These are phyloP conservation scores for Notechis scutatus DNA, from an alignment of 2,113 vertebrate species.

Conservation along the genomic window DNA sequence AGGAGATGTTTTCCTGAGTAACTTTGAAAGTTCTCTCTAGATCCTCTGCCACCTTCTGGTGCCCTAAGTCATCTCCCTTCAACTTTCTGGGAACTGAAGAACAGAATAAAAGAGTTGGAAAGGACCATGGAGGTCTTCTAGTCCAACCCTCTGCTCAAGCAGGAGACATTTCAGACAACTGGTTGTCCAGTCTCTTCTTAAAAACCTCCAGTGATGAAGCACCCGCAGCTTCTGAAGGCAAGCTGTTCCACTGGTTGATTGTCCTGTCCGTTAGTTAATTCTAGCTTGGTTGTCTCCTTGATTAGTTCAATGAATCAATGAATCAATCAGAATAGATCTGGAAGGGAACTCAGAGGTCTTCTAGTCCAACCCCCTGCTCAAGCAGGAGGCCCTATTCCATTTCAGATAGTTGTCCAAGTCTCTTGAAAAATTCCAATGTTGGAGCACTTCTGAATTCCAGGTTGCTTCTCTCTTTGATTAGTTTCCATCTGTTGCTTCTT, in stretches of 20 bases:
- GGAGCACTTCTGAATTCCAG: no score
- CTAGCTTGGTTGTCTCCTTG: neutral
- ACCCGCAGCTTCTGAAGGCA: neutral
- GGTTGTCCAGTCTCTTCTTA: neutral
- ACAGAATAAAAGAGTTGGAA: neutral
- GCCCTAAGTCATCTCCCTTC: neutral
- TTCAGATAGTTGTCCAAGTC: no score
- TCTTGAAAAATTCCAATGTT: no score
- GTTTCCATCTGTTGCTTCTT: no score
- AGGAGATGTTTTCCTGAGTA: neutral
- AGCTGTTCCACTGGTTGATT: neutral
- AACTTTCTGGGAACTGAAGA: neutral
- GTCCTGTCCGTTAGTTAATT: neutral
- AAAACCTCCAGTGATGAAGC: neutral
- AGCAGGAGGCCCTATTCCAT: no score
- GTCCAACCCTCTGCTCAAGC: neutral
- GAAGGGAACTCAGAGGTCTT: no score
- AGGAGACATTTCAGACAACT: neutral
- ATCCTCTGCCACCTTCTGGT: neutral
- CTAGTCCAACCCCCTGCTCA: no score
- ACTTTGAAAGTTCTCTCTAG: neutral
- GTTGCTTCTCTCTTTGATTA: no score
- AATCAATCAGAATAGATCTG: no score
- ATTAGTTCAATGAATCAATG: no score
- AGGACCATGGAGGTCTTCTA: neutral